These are phyloP conservation scores for Perccottus glenii DNA, from an alignment of 2,113 vertebrate species.

Conservation along the genomic window DNA sequence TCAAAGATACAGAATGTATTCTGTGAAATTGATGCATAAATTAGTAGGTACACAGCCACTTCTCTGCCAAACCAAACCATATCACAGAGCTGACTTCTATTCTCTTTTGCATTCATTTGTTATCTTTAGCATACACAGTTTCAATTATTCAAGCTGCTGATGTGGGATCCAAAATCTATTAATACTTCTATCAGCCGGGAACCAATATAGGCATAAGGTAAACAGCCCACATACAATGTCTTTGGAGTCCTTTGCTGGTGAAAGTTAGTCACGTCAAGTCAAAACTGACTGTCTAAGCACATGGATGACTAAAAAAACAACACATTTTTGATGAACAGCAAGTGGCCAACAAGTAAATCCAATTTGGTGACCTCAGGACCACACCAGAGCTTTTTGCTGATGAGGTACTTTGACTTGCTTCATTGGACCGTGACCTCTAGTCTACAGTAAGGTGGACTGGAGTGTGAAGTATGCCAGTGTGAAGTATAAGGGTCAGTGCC, in stretches of 20 bases:
- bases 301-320: conserved; percentile 10
- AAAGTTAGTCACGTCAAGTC: background rate
- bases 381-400: conserved; percentile 42
- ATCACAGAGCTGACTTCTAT: too few species aligned
- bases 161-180: too few species aligned
- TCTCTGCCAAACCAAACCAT: too few species aligned
- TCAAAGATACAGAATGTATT: too few species aligned
- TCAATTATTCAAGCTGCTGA: too few species aligned
- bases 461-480: conserved; percentile 14
- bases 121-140: too few species aligned
- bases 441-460: conserved; percentile 3
- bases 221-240: background rate
- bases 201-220: too few species aligned
- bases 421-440: conserved; percentile 33
- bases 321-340: conserved; percentile 15
- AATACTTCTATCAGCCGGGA: too few species aligned
- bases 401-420: conserved; percentile 41
- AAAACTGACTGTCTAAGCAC: conserved; percentile 6
- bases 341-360: conserved; percentile 10
- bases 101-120: too few species aligned
- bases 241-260: background rate
- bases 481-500: conserved; percentile 35
- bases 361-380: conserved; percentile 28
- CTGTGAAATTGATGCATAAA: too few species aligned
- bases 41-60: too few species aligned